phyloP scores from a whole-genome alignment of 2,888 invertebrate genomes.

The Drosophila diplacantha region DNA sequence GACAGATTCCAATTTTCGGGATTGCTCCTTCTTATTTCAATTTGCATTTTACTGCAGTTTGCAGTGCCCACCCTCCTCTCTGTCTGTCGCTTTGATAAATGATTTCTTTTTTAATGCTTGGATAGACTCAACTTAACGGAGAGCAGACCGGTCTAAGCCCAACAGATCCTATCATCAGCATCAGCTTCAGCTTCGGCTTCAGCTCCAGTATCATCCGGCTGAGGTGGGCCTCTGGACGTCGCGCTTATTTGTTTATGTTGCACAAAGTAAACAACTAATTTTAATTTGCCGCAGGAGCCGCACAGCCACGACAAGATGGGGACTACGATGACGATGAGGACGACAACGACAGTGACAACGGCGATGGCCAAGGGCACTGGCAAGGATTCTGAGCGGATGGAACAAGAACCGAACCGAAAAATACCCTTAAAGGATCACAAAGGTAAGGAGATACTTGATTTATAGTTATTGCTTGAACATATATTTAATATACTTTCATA shows the following conservation, averaged over 20 bases:
- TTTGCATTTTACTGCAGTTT: slow-evolving; percentile 50
- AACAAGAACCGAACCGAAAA: not conserved
- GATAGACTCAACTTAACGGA: slow-evolving; percentile 42
- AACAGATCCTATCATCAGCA: slow-evolving; percentile 13
- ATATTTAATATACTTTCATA: not conserved
- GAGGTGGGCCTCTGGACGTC: slow-evolving; percentile 33
- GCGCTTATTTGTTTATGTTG: slow-evolving; percentile 71
- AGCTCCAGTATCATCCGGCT: slow-evolving; percentile 10
- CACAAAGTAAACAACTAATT: slow-evolving; percentile 72
- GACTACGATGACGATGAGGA: slow-evolving; percentile 25
- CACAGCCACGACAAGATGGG: slow-evolving; percentile 51
- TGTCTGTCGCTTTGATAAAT: slow-evolving; percentile 40
- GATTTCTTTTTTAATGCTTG: slow-evolving; percentile 55
- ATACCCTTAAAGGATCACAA: not conserved
- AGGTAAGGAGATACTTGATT: not conserved
- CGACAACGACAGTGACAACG: slow-evolving; percentile 6
- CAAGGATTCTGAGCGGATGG: slow-evolving; percentile 4
- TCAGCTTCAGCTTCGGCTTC: not conserved
- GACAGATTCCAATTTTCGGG: slow-evolving; percentile 33
- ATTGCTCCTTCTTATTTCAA: slow-evolving; percentile 46
- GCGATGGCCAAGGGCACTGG: slow-evolving; percentile 23
- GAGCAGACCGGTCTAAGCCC: slow-evolving; percentile 8
- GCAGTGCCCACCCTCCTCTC: not conserved
- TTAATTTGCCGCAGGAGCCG: slow-evolving; percentile 72
- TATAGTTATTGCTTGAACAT: not conserved